Conservation (phyloP, 2,797 vertebrate species). For the Coregonus ussuriensis region DNA sequence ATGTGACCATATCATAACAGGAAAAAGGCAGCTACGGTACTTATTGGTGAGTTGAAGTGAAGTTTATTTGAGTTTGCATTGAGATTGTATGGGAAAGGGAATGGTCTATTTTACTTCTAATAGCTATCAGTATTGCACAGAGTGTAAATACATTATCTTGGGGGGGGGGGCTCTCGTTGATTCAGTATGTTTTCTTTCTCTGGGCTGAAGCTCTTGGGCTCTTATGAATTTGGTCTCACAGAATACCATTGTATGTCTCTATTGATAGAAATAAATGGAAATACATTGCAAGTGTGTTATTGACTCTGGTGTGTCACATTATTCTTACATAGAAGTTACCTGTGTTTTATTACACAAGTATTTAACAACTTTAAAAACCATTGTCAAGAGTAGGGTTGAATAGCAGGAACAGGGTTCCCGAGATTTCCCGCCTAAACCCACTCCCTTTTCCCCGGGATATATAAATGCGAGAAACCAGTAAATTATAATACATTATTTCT, state of each 20-base stretch:
- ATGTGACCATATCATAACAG: constrained; percentile 41
- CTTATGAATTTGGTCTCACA: constrained; percentile 75
- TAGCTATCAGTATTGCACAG: constrained; percentile 69
- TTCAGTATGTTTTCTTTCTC: constrained; percentile 65
- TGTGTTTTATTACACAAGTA: background rate
- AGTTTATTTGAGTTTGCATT: constrained; percentile 59
- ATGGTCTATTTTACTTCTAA: constrained; percentile 53
- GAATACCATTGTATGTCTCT: constrained; percentile 79
- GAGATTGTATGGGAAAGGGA: constrained; percentile 58
- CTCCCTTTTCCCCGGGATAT: too few relatives aligned
- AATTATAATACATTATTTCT: constrained; percentile 44
- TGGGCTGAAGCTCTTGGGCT: constrained; percentile 67
- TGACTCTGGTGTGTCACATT: constrained; percentile 47
- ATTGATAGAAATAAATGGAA: constrained; percentile 81
- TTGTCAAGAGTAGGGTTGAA: constrained; percentile 37
- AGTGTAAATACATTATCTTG: constrained; percentile 73
- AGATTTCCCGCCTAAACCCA: too few relatives aligned
- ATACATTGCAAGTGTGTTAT: constrained; percentile 56
- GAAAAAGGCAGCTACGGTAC: constrained; percentile 57
- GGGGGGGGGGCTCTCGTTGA: constrained; percentile 62
- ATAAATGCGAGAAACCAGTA: too few relatives aligned
- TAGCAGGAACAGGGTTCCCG: too few relatives aligned
- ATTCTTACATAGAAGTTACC: background rate
- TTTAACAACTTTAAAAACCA: background rate
- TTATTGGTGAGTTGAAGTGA: constrained; percentile 38